Base-by-base conservation (phyloP, 2,888 invertebrate species). In the Lasioglossum pauxillum region DNA sequence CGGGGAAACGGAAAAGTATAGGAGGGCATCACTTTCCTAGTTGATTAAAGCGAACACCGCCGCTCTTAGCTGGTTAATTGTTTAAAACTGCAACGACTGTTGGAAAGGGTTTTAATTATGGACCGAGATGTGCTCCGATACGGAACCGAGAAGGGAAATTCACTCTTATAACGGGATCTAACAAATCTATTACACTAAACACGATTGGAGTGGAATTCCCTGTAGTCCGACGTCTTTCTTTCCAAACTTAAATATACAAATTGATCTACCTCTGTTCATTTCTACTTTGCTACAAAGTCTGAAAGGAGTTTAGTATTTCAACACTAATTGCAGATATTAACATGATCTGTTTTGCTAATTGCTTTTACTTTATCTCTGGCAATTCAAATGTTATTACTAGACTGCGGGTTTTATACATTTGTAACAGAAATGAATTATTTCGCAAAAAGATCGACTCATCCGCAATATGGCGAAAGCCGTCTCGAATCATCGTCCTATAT, bases 1-100 rank as follows among this genome's bases (percentile, higher is more conserved):
- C 75, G 73, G 19, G 31, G 53, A 23, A 41, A 27, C 31, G 79
- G 73, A 53, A 82, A 76, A 76, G 57, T 64, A 64, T 16, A 31
- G 64, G 31, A 35, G 27, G 31, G 2, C 71, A 72, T 75, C 82
- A 31, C 16, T 31, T 86, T 86, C 73, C 78, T 73, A 73, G 86
- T 86, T 82, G 81, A 86, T 86, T 86, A 86, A 86, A 67, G 35
- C 71, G 75, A 10, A 69, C 72, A 35, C 72, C 64, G 57, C 74
- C 73, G 71, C 80, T 71, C 31, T 69, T 49, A 27, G 44, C 35
- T n/a, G 53, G 60, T 75, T 82, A 86, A 86, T 78, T 78, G 78
- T 71, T 75, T 75, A 77, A 76, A 71, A 85, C 35, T 41, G 67
- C 67, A 27, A 72, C 86, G 73, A 81, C 86, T 86, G 78, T 75